phyloP scores from a whole-genome alignment of 1,140 invertebrate species.

The Semibalanus balanoides region DNA sequence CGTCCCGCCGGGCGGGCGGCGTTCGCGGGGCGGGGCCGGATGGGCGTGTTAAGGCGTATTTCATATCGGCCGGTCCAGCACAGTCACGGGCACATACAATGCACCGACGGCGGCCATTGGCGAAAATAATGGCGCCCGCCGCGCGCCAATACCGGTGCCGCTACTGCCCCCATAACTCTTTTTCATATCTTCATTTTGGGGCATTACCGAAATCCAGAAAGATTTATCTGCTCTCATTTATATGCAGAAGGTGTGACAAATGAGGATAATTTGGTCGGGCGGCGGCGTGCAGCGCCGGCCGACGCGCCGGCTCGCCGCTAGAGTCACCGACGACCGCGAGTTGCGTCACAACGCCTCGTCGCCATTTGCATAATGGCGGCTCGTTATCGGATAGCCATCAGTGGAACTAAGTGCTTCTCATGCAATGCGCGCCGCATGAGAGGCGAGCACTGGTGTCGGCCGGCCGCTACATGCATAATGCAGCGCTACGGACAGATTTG shows the following conservation, averaged over 20 bases:
- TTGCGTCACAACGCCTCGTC: neutral
- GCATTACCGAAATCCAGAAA: neutral
- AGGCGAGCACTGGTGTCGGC: neutral
- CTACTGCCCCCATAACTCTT: neutral
- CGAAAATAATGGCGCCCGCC: neutral
- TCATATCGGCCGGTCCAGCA: neutral
- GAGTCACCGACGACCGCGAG: neutral
- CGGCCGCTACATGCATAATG: neutral
- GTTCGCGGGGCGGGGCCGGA: neutral
- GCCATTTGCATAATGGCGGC: neutral
- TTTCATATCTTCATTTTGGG: slow-evolving; percentile 2
- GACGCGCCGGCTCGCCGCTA: no score
- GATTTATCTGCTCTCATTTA: neutral
- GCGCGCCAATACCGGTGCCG: neutral
- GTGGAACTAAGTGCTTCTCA: neutral
- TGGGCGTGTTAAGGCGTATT: neutral
- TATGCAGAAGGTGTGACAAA: slow-evolving; percentile 2
- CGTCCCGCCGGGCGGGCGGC: no score
- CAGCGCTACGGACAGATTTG: neutral
- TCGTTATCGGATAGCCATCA: neutral
- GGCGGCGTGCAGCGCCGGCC: no score
- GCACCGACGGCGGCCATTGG: neutral
- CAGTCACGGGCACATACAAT: neutral
- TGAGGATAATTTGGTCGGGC: neutral
- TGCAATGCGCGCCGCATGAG: neutral